Percentiles rank a stretch among this genome's conserved stretches.
Conservation (phyloP, 2,113 vertebrate genomes). For the Syrmaticus mikado region DNA sequence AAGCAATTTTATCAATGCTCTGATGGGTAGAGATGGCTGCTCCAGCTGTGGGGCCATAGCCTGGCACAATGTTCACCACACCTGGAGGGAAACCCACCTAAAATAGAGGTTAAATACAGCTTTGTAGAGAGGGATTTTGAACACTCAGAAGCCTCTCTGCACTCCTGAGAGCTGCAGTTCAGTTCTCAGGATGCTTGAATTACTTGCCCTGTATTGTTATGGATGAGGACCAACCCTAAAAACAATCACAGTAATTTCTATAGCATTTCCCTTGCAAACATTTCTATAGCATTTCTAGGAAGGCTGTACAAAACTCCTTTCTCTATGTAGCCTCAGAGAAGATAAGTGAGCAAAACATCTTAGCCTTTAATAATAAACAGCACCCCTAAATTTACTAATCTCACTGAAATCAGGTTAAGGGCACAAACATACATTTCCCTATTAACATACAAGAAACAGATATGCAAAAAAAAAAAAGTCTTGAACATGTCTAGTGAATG, state of each 20-base stretch:
- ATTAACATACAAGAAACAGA: neutral
- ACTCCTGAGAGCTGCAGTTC: neutral
- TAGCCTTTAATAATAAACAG: neutral
- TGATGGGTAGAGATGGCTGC: constrained; percentile 91
- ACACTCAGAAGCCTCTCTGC: neutral
- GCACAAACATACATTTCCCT: neutral
- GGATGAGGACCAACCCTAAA: neutral
- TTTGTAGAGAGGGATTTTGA: neutral
- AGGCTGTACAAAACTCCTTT: neutral
- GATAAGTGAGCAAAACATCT: neutral
- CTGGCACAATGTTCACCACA: constrained; percentile 94
- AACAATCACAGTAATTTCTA: neutral
- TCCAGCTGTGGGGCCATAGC: constrained; percentile 90
- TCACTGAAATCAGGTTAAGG: neutral
- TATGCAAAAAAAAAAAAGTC: neutral
- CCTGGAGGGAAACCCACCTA: constrained; percentile 94
- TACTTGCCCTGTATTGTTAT: neutral
- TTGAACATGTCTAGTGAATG: neutral
- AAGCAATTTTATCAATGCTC: constrained; percentile 91
- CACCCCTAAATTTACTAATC: neutral
- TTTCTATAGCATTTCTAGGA: neutral
- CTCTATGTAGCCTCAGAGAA: neutral
- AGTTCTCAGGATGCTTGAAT: neutral
- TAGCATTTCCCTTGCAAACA: neutral
- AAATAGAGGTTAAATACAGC: neutral